Conservation (phyloP, 2,113 vertebrate species). For the Odontophorus gujanensis region DNA sequence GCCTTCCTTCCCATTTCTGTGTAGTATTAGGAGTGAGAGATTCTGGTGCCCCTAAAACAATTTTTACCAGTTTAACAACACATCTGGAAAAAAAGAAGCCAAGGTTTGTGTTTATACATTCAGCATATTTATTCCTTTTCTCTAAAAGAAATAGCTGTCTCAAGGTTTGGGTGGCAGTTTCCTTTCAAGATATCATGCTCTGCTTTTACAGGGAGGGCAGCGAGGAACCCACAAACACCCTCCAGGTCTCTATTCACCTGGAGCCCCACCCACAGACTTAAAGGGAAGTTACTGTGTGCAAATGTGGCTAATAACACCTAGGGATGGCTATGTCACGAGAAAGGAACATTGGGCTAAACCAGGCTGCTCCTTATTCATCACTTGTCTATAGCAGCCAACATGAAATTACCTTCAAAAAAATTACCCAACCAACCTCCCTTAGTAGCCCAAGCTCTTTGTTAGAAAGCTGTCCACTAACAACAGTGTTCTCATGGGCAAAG, state of each 20-base stretch:
- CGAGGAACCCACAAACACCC: background rate
- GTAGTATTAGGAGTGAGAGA: background rate
- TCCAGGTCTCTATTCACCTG: background rate
- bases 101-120: background rate
- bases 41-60: background rate
- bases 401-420: background rate
- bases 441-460: background rate
- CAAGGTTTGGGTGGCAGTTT: background rate
- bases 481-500: background rate
- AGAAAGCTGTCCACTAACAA: background rate
- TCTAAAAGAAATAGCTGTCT: background rate
- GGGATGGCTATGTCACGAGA: background rate
- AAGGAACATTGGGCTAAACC: background rate
- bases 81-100: background rate
- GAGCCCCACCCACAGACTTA: background rate
- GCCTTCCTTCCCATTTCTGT: background rate
- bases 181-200: fast-evolving
- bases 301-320: background rate
- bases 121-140: background rate
- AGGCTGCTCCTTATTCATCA: background rate
- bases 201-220: background rate
- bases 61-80: background rate
- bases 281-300: background rate
- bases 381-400: background rate
- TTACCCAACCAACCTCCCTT: background rate